Evolutionary conservation across 1,140 invertebrate species (phyloP).

Genomic region (Pseudomyrmex gracilis): DNA sequence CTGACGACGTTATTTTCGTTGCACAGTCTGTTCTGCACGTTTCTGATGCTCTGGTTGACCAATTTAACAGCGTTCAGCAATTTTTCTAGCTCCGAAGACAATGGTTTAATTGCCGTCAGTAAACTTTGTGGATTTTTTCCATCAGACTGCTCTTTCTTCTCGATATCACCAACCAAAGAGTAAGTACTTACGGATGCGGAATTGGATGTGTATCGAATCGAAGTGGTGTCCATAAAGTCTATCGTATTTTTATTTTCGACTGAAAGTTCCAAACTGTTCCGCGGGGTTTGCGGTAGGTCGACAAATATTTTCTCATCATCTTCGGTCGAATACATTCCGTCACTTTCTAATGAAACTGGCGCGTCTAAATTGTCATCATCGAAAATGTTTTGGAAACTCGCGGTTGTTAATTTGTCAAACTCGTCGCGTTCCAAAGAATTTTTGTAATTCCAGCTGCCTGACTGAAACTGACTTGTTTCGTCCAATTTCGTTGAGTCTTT

Average conservation of each 20-base stretch:
- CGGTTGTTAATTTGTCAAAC: not conserved
- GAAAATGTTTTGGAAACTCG: not conserved
- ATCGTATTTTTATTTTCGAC: not conserved
- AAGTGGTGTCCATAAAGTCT: not conserved
- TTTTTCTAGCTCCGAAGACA: slow-evolving; percentile 13
- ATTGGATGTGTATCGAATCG: not conserved
- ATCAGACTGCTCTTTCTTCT: slow-evolving; percentile 12
- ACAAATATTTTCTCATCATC: not conserved
- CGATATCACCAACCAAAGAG: no score
- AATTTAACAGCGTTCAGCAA: slow-evolving; percentile 33
- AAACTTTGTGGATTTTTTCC: not conserved
- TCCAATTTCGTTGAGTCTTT: not conserved
- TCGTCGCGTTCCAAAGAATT: not conserved
- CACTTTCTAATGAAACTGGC: not conserved
- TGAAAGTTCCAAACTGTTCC: not conserved
- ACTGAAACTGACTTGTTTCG: not conserved
- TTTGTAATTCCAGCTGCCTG: not conserved
- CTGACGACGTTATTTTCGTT: slow-evolving; percentile 21
- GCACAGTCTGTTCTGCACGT: slow-evolving; percentile 34
- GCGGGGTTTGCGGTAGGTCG: not conserved
- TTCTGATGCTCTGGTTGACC: slow-evolving; percentile 24
- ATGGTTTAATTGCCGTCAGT: slow-evolving; percentile 32
- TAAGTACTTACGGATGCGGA: not conserved
- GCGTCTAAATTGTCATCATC: not conserved
- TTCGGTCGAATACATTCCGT: not conserved